phyloP scores from a whole-genome alignment of 92 coral and sea anemone species.

The Epizoanthus fatuus region DNA sequence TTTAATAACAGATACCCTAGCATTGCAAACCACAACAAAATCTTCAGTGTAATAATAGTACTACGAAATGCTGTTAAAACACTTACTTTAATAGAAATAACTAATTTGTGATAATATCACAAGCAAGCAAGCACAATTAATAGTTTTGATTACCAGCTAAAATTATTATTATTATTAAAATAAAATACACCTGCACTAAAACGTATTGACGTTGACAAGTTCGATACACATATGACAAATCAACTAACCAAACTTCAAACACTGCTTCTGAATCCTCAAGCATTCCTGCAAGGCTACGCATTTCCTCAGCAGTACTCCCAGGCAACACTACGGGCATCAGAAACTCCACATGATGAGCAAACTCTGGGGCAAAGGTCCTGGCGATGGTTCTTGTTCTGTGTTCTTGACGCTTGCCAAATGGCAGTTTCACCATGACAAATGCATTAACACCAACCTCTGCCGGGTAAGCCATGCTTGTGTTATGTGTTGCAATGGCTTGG shows the following conservation, averaged over 20 bases:
- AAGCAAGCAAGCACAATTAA: too few species aligned
- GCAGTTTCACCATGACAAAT: slow-evolving; percentile 87
- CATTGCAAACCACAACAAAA: too few species aligned
- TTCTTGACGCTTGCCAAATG: slow-evolving; percentile 79
- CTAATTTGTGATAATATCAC: too few species aligned
- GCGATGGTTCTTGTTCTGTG: slow-evolving; percentile 92
- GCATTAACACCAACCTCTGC: slow-evolving; percentile 96
- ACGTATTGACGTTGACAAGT: not conserved
- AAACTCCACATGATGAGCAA: slow-evolving; percentile 84
- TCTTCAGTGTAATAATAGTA: too few species aligned
- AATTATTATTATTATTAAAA: too few species aligned
- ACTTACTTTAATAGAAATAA: too few species aligned
- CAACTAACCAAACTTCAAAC: slow-evolving; percentile 93
- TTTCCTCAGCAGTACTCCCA: slow-evolving; percentile 49
- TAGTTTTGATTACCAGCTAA: too few species aligned
- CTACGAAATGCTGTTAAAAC: too few species aligned
- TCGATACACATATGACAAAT: not conserved
- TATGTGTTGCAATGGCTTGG: slow-evolving; percentile 52
- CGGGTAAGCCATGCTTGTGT: slow-evolving; percentile 84
- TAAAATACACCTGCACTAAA: not conserved
- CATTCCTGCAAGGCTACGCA: slow-evolving; percentile 88
- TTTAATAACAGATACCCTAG: too few species aligned
- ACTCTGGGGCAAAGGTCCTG: slow-evolving; percentile 96
- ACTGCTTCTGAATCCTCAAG: slow-evolving; percentile 83
- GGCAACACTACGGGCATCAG: slow-evolving; percentile 68